Base-by-base conservation (phyloP, 2,113 vertebrate genomes). In the Saguinus imperator region DNA sequence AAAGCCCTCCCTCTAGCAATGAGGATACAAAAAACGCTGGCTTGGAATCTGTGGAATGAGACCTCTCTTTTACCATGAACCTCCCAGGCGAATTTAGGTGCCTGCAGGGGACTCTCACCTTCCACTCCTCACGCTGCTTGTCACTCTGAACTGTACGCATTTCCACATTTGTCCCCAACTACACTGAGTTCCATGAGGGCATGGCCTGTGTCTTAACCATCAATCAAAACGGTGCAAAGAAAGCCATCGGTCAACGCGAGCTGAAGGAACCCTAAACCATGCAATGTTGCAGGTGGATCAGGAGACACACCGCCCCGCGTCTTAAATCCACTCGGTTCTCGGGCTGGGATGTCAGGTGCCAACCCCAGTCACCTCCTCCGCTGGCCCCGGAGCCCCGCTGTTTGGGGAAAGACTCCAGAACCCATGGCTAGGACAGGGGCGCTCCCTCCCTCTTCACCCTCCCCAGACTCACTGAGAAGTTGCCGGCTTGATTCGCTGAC, bases 401-500 rank as follows among this genome's bases (percentile, higher is more conserved):
- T 58, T 23, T 27, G 68, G 35, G 81, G 77, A 72, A 64, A 11
- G 16, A 12, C 27, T 55, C 73, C 57, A 57, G 27, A 73, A 7
- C 58, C 6, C 13, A 29, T 20, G 16, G 57, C 66, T 35, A 20
- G 66, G 7, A 20, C 40, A 5, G 21, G 90, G 72, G 21, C 35
- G 7, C 58, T 7, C 17, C 76, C 58, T 21, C 25, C 45, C 14
- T 9, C 58, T 48, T 55, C 20, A 0, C 10, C 68, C 25, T 55
- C 48, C 94, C 82, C 0, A 1, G 68, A 99, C 99, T 99, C 98
- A 99, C 99, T 98, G 90, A 99, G 97, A 87, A 99, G 98, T 83
- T 99, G 99, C 29, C 98, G 98, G 95, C 99, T 98, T 0, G 99
- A 98, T 73, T 98, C 98, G 4, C 99, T 99, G 97, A 99, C 97